Evolutionary conservation across 2,113 vertebrate species (phyloP), one percentile per base, ranked within the genome.

Genomic region (Paramisgurnus dabryanus): DNA sequence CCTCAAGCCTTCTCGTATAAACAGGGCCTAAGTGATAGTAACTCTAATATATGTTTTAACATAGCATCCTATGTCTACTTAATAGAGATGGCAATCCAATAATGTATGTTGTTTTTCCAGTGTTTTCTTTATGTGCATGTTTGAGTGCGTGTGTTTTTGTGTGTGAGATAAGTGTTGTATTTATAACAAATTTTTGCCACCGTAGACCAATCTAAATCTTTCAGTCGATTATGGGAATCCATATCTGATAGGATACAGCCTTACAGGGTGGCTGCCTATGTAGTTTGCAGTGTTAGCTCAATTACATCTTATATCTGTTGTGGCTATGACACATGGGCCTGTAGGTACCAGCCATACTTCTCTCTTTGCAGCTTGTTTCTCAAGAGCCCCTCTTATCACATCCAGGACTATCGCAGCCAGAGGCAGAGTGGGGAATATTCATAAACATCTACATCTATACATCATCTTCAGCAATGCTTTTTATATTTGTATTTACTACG

Each of bases 371-470:
- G 43, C 50, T 57, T 71, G 75, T 78, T 22, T 66, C 78, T 55
- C 66, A 18, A 58, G 15, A 18, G 55, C 55, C n/a, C 3, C 55
- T n/a, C n/a, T 58, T 18, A 6, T 18, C n/a, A 58, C 17, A 58
- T n/a, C 1, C 17, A 58, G 55, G 18, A 58, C 55, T 18, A 18
- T 58, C 40, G 39, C 71, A 45, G 58, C 18, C 55, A 43, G 34
- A 7, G 39, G 34, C 50, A 41, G 9, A 45, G n/a, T 72, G 10
- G 39, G 40, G 55, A 74, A 74, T 74, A 74, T 74, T 45, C 22
- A 77, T 47, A 64, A 41, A 80, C 53, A 70, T 73, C 81, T 65
- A 67, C 50, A 67, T 73, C 76, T 65, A 83, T 70, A 69, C 65
- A 81, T 85, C 81, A 83, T 78, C 58, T 67, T 75, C 61, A 53